A percentile compares a stretch with the other conserved stretches of the same genome.
Conservation (phyloP, 2,888 invertebrate species). For the Heteropelma amictum region DNA sequence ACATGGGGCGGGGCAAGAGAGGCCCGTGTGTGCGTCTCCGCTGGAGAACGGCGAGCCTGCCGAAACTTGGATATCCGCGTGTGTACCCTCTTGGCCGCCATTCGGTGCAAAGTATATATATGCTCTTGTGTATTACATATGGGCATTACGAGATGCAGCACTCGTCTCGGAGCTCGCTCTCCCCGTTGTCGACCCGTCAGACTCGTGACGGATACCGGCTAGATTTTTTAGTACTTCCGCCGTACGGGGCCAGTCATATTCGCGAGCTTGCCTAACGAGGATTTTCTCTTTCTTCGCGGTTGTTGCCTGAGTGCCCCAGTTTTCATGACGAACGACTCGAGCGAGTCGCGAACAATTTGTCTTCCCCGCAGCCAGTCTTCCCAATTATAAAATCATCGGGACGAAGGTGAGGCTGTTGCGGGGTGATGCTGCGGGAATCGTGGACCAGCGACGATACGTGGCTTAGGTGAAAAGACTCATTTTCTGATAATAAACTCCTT, state of each 20-base stretch:
- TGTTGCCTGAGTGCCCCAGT: conserved; percentile 9
- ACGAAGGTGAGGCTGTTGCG: too few species aligned
- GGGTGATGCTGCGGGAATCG: too few species aligned
- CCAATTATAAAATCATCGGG: too few species aligned
- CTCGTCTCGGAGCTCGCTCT: conserved; percentile 17
- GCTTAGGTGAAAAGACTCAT: too few species aligned
- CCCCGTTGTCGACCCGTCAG: conserved; percentile 1
- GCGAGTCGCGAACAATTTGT: too few species aligned
- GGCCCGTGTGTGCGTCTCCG: conserved; percentile 62
- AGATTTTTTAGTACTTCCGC: not conserved
- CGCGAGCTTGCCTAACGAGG: not conserved
- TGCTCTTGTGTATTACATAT: too few species aligned
- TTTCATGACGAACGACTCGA: too few species aligned
- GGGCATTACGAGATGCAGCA: not conserved
- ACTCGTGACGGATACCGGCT: conserved; percentile 22
- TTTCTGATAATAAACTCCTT: too few species aligned
- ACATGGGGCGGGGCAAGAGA: conserved; percentile 13
- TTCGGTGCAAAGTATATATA: not conserved
- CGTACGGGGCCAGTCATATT: not conserved
- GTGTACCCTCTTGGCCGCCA: not conserved
- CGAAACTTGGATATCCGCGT: conserved; percentile 18
- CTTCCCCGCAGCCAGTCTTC: too few species aligned
- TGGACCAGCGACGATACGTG: too few species aligned
- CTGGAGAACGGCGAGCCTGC: conserved; percentile 57
- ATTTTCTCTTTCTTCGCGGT: too few species aligned